Evolutionary conservation across 2,797 vertebrate genomes (phyloP), one percentile per base, ranked within the genome.

Genomic region (Chelidonichthys spinosus): DNA sequence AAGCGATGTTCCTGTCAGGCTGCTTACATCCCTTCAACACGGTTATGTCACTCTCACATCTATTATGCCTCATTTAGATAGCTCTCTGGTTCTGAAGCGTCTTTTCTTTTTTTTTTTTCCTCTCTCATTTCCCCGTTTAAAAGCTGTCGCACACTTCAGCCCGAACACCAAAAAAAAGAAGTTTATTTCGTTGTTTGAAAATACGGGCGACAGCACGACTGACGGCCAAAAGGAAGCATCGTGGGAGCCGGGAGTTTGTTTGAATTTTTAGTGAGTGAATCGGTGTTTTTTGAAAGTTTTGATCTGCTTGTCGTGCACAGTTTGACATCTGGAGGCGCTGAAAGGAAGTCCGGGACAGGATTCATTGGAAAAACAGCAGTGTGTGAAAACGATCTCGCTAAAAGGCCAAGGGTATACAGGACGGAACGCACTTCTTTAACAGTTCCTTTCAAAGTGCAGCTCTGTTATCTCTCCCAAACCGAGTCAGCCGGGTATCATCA

Each of bases 61-160:
- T 88, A 85, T 88, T 91, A 86, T 86, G 87, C 76, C 82, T 91
- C 85, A 87, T 92, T 90, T 90, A 85, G 81, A 85, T 78, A 56
- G 78, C 18, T 54, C 78, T 74, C 42, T 62, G 72, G 39, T 85
- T 82, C 59, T 55, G 63, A 78, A 63, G 72, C 49, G 17, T 63
- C 63, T 49, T 69, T 44, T 63, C 11, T 35, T 35, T 35, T 49
- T 36, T 50, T 17, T 37, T 33, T 32, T 13, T 50, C 56, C 40
- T 36, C 47, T 37, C 44, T 54, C 58, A 49, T 25, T 25, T 25
- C 25, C 25, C 25, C 25, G 25, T 25, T 25, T 25, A 25, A 62
- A 74, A 69, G 63, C 81, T 50, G 67, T 63, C 15, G 15, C 73
- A 69, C 43, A 36, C 59, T 81, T 74, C 67, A 77, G 68, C 59